phyloP scores from a whole-genome alignment of 2,888 invertebrate genomes.

The Tenthredo livida region DNA sequence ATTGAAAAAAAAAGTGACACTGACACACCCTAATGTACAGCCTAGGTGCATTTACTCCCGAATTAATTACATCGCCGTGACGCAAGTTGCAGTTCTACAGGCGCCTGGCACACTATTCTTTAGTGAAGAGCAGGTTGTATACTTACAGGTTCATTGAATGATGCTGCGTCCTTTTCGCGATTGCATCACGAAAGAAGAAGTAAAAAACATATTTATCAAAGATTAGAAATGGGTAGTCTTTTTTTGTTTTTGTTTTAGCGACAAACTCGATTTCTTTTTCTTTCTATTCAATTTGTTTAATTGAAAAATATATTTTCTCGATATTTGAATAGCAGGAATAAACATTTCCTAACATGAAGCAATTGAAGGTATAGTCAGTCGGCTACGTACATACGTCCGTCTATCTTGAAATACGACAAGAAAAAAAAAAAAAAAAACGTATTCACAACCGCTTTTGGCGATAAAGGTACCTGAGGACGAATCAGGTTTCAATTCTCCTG shows the following conservation, averaged over 20 bases:
- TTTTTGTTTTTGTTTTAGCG: too few relatives aligned
- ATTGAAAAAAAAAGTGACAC: too few relatives aligned
- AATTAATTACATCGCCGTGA: background rate
- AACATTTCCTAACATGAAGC: background rate
- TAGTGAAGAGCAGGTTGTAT: background rate
- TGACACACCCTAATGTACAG: background rate
- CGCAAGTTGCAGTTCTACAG: background rate
- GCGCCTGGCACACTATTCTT: background rate
- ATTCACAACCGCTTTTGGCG: background rate
- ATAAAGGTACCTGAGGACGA: background rate
- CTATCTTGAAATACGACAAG: background rate
- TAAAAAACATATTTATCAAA: too few relatives aligned
- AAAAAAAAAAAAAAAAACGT: background rate
- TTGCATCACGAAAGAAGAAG: background rate
- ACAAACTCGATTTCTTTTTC: background rate
- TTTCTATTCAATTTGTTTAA: background rate
- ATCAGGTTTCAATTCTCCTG: conserved; percentile 18
- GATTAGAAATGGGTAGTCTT: background rate
- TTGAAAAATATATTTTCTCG: background rate
- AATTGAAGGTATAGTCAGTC: background rate
- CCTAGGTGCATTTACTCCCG: background rate
- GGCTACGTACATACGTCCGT: background rate
- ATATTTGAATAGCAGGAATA: background rate
- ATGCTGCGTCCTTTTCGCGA: background rate
- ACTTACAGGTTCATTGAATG: background rate